Evolutionary conservation across 2,888 invertebrate species (phyloP), one percentile per base, ranked within the genome.

Genomic region (Cinara cedri): DNA sequence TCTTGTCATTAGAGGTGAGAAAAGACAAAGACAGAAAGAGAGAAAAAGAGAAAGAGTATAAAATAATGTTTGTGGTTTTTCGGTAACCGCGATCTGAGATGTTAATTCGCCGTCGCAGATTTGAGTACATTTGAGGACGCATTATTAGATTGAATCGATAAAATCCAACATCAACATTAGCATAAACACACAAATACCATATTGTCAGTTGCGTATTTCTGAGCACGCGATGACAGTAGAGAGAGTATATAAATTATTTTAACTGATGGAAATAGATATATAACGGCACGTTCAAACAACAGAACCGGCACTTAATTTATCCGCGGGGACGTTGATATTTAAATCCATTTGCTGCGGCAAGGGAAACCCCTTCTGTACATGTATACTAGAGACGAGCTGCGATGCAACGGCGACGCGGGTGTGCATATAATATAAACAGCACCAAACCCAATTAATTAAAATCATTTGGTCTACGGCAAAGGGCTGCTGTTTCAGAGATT

Each of bases 381-480:
- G n/a, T n/a, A n/a, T n/a, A n/a, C n/a, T n/a, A n/a, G n/a, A n/a
- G n/a, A 71, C 71, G 44, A 24, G 57, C 42, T 24, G 16, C 9
- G 3, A 26, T n/a, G 49, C 14, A 26, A 24, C n/a, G 19, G 60
- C 6, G 46, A 16, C n/a, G 2, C n/a, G n/a, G 49, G 49, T 3
- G 42, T 24, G 63, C n/a, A n/a, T 44, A 42, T 75, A 66, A 75
- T 75, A 75, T 75, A 75, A 75, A 75, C 75, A 65, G 75, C 55
- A 65, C 75, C 75, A 44, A 75, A 65, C 54, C 75, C 75, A 65
- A 75, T 75, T 75, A 75, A 75, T 75, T 75, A 75, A 51, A 75
- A 75, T 75, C 65, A 75, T 65, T 75, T 75, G 65, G 74, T 74
- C 74, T 62, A 51, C 42, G 16, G 65, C 54, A 65, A 75, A 75